phyloP scores from a whole-genome alignment of 1,140 invertebrate species.

The Metaphire vulgaris region DNA sequence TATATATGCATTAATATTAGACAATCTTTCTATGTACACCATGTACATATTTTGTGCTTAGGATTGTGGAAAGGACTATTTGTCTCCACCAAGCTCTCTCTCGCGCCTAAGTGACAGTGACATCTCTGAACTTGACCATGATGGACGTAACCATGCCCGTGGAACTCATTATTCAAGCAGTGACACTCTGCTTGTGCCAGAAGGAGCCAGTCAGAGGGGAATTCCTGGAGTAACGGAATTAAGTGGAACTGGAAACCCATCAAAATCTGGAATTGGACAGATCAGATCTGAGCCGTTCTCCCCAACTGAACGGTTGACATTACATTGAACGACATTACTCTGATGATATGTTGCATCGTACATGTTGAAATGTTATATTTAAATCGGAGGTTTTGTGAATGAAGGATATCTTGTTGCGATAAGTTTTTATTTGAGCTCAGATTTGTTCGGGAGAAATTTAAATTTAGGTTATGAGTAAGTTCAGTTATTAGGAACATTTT shows the following conservation, averaged over 20 bases:
- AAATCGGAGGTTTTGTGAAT: too few species aligned
- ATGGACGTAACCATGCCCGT: conserved; percentile 56
- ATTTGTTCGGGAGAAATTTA: too few species aligned
- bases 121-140: conserved; percentile 76
- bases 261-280: not conserved
- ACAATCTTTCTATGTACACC: too few species aligned
- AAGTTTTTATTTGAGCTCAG: too few species aligned
- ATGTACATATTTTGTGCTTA: not conserved
- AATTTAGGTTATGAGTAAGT: too few species aligned
- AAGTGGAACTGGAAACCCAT: not conserved
- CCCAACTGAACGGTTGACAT: not conserved
- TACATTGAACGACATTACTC: too few species aligned
- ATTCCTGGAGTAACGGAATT: not conserved
- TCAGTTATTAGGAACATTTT: too few species aligned
- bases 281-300: not conserved
- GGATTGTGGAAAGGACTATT: conserved; percentile 64
- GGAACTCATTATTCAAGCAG: conserved; percentile 19
- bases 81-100: conserved; percentile 79
- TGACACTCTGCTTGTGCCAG: conserved; percentile 51
- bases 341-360: too few species aligned
- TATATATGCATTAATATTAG: too few species aligned
- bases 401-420: too few species aligned
- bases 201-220: not conserved
- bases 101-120: conserved; percentile 78
- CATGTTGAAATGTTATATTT: too few species aligned